A percentile compares a stretch with the other conserved stretches of the same genome.
Evolutionary conservation across 2,888 invertebrate species (phyloP).

Genomic region (Microplitis manilae): DNA sequence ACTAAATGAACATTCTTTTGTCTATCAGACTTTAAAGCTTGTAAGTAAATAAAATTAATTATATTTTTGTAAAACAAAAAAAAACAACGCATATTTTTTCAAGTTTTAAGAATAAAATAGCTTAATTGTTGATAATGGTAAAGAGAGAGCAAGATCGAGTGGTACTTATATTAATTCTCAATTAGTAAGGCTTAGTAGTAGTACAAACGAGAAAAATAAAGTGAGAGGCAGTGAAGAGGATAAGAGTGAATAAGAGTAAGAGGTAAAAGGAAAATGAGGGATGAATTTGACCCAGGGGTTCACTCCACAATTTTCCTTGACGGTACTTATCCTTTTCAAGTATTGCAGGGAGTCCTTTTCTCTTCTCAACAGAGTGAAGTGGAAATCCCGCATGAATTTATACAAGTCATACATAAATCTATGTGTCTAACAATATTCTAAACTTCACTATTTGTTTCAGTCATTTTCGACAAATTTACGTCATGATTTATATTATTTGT

Average conservation of each 20-base stretch:
- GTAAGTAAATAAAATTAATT: neutral
- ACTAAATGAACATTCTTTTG: neutral
- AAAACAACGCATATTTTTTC: neutral
- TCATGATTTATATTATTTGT: too few relatives aligned
- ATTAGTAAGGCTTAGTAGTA: neutral
- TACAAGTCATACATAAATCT: slow-evolving; percentile 31
- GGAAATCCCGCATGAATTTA: slow-evolving; percentile 23
- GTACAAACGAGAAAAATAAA: neutral
- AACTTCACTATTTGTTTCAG: neutral
- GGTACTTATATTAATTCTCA: neutral
- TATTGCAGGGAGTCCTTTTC: slow-evolving; percentile 27
- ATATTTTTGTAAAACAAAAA: neutral
- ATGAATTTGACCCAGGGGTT: slow-evolving; percentile 37
- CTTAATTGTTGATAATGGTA: neutral
- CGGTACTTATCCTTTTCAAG: slow-evolving; percentile 34
- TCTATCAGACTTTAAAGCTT: neutral
- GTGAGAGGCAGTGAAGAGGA: slow-evolving; percentile 2
- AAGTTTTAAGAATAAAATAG: neutral
- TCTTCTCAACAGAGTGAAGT: slow-evolving; percentile 13
- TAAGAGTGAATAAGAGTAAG: slow-evolving; percentile 33
- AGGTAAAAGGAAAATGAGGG: slow-evolving; percentile 10
- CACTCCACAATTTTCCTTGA: slow-evolving; percentile 33
- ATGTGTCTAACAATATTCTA: neutral
- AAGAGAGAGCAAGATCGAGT: neutral
- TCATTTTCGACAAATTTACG: too few relatives aligned